Evolutionary conservation across 2,797 vertebrate genomes (phyloP).

Genomic region (Staurois parvus): DNA sequence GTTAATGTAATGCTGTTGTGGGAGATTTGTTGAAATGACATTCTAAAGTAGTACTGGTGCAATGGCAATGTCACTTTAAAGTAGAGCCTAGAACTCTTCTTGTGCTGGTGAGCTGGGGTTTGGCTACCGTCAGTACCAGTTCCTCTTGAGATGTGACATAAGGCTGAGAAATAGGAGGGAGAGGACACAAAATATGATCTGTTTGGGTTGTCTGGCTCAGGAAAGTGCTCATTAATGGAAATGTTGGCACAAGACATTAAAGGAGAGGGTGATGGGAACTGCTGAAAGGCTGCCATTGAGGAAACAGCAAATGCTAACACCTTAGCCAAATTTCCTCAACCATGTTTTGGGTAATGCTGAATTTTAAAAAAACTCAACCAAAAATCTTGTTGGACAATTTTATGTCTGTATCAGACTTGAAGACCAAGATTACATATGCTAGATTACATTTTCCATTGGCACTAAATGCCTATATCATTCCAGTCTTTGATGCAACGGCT

Average conservation of each 20-base stretch:
- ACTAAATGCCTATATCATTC: background rate
- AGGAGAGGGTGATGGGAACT: background rate
- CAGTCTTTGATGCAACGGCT: background rate
- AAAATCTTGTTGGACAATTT: background rate
- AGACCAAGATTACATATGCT: background rate
- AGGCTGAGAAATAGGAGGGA: conserved; percentile 8
- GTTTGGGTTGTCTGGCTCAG: conserved; percentile 12
- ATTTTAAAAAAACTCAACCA: no score
- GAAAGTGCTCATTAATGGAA: conserved; percentile 22
- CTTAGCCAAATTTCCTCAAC: no score
- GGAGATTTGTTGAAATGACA: no score
- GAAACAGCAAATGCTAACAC: no score
- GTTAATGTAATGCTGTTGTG: no score
- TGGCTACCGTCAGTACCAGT: background rate
- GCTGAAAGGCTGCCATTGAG: background rate
- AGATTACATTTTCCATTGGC: background rate
- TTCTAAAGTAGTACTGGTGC: no score
- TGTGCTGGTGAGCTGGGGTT: background rate
- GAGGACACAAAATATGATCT: background rate
- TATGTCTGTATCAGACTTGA: background rate
- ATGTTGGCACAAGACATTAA: background rate
- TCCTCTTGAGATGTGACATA: conserved; percentile 8
- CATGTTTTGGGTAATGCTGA: no score
- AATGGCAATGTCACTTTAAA: no score
- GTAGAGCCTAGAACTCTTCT: background rate